Base-by-base conservation (phyloP, 2,888 invertebrate species). In the Erynnis tages region DNA sequence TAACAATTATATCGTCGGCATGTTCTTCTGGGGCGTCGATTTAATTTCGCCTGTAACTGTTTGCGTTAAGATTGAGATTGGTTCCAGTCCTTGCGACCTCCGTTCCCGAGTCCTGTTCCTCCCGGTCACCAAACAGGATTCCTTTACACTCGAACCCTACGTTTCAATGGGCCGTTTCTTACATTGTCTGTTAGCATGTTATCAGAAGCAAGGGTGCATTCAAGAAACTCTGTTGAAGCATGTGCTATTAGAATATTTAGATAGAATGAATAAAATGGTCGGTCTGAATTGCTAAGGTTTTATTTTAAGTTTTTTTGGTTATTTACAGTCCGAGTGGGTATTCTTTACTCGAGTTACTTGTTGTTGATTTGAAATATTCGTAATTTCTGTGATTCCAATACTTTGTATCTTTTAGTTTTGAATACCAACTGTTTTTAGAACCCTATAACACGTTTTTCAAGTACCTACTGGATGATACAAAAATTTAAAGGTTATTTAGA, bases 41-140 rank as follows among this genome's bases (percentile, higher is more conserved):
- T 13, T 10, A 41, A 16, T 43, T 34, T 19, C 2, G 13, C 6
- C 34, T n/a, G 14, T 34, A 43, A 11, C 14, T 0, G 10, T 23
- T 16, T 16, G 11, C n/a, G 8, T 41, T 49, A 49, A 41, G 41
- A 16, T 40, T 40, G 11, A 40, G 17, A 16, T 21, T 50, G 34
- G 21, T 29, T 11, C 8, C 37, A 3, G 48, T 57, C 23, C 21
- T 49, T 53, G 30, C 46, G 45, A 49, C 38, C 49, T 53, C 52
- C 54, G 56, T 55, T 50, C 43, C 45, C 48, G 57, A 62, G 69
- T 73, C 76, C 75, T 71, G 71, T 76, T 71, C 64, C 69, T 72
- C 65, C 61, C 64, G 61, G 71, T 62, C 59, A 73, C 70, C 69
- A 73, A 78, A 79, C 80, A 67, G 78, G 79, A 79, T 82, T 81